Percentiles rank a stretch among this genome's conserved stretches.
These are phyloP conservation scores for Acanthopleura granulata DNA, from an alignment of 2,888 invertebrate genomes.

Conservation along the genomic window DNA sequence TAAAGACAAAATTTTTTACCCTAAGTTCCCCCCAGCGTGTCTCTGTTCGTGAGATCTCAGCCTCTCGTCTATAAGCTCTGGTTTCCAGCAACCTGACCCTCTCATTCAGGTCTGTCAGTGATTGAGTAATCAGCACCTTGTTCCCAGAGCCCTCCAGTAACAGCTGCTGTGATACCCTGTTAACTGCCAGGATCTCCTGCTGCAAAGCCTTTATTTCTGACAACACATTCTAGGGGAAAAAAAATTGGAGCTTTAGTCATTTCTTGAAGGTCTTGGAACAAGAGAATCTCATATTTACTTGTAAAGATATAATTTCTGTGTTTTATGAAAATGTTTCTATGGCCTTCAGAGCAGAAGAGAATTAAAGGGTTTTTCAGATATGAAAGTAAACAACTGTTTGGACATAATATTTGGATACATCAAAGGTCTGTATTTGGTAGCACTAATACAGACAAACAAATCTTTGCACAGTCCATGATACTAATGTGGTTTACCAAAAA, in stretches of 20 bases:
- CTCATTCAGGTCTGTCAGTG: slow-evolving; percentile 51
- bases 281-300: no score
- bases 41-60: not conserved
- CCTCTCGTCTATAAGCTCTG: slow-evolving; percentile 42
- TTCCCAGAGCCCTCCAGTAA: slow-evolving; percentile 45
- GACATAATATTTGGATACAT: no score
- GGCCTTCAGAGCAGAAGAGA: no score
- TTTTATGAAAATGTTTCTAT: no score
- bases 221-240: slow-evolving; percentile 50
- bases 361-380: no score
- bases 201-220: slow-evolving; percentile 70
- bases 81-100: slow-evolving; percentile 50
- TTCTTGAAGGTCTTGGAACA: no score
- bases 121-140: slow-evolving; percentile 51
- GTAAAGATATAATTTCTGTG: no score
- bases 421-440: no score
- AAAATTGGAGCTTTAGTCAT: not conserved
- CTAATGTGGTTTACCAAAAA: no score
- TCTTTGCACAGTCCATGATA: no score
- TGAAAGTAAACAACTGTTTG: no score
- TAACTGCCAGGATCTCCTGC: slow-evolving; percentile 54
- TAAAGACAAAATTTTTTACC: not conserved
- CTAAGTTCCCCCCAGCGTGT: not conserved
- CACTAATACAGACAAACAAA: no score
- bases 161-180: slow-evolving; percentile 47